Conservation (phyloP, 1,140 invertebrate genomes). For the Drosophila tsacasi region DNA sequence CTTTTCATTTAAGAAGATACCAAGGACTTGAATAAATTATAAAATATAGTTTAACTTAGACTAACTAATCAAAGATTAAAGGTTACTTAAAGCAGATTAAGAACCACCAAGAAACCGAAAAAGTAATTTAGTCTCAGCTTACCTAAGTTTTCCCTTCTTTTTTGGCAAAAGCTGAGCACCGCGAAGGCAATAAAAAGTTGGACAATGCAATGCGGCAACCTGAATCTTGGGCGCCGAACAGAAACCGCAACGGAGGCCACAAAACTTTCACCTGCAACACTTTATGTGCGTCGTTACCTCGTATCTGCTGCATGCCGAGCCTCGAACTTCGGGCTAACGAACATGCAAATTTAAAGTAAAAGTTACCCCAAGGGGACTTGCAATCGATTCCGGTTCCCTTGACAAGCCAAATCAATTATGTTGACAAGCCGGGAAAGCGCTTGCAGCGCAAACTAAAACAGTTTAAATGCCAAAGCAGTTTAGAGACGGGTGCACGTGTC, state of each 20-base stretch:
- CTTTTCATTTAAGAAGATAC: neutral
- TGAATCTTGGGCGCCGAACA: slow-evolving; percentile 25
- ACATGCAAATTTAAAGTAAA: slow-evolving; percentile 30
- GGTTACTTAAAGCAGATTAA: slow-evolving; percentile 10
- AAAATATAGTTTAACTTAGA: neutral
- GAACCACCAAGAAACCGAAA: neutral
- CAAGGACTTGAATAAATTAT: neutral
- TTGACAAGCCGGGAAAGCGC: slow-evolving; percentile 18
- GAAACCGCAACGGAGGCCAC: slow-evolving; percentile 38
- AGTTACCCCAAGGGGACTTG: slow-evolving; percentile 6
- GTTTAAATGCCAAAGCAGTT: slow-evolving; percentile 26
- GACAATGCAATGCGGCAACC: slow-evolving; percentile 40
- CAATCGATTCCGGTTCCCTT: slow-evolving; percentile 21
- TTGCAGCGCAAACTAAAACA: slow-evolving; percentile 17
- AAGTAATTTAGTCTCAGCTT: slow-evolving; percentile 11
- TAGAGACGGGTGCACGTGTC: slow-evolving; percentile 35
- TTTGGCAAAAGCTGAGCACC: slow-evolving; percentile 23
- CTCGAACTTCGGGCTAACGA: slow-evolving; percentile 10
- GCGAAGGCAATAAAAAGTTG: slow-evolving; percentile 44
- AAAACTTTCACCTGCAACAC: slow-evolving; percentile 46
- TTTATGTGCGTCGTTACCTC: slow-evolving; percentile 30
- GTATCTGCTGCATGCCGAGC: neutral
- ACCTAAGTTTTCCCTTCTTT: slow-evolving; percentile 8
- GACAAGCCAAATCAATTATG: slow-evolving; percentile 44
- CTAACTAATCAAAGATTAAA: slow-evolving; percentile 1